Percentiles rank a stretch among this genome's conserved stretches.
These are phyloP conservation scores for Drosophila subpulchrella DNA, from an alignment of 1,140 invertebrate genomes.

Conservation along the genomic window DNA sequence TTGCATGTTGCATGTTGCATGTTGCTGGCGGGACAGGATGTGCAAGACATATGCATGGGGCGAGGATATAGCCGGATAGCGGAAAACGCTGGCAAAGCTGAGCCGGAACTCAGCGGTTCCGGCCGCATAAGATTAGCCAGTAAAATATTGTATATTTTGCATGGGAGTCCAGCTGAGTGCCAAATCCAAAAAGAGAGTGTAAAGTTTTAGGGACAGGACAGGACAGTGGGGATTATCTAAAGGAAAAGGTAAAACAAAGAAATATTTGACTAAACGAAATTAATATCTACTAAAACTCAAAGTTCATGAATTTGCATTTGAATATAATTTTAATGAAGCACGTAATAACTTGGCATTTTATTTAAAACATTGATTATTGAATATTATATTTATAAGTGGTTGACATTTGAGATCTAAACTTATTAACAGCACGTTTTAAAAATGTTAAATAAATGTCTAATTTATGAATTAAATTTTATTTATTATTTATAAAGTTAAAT, in stretches of 20 bases:
- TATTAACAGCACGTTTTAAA: too few species aligned
- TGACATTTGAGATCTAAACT: too few species aligned
- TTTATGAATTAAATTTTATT: too few species aligned
- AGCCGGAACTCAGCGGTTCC: slow-evolving; percentile 66
- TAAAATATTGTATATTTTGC: slow-evolving; percentile 69
- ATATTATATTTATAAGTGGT: too few species aligned
- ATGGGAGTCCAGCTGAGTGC: slow-evolving; percentile 48
- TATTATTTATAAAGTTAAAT: too few species aligned
- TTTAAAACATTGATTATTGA: too few species aligned
- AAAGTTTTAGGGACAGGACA: slow-evolving; percentile 13
- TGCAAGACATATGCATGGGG: slow-evolving; percentile 66
- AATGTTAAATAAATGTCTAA: too few species aligned
- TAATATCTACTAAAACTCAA: neutral
- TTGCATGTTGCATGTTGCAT: slow-evolving; percentile 20
- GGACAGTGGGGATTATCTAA: slow-evolving; percentile 33
- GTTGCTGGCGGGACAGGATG: slow-evolving; percentile 32
- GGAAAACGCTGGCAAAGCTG: slow-evolving; percentile 73
- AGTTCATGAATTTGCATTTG: too few species aligned
- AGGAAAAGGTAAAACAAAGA: neutral
- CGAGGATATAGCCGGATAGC: slow-evolving; percentile 34
- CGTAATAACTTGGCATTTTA: too few species aligned
- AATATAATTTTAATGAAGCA: too few species aligned
- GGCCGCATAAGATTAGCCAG: slow-evolving; percentile 70
- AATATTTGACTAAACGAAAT: neutral
- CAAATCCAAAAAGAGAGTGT: slow-evolving; percentile 36